Evolutionary conservation across 2,888 invertebrate genomes (phyloP), one percentile per base, ranked within the genome.

Genomic region (Xestobium rufovillosum): DNA sequence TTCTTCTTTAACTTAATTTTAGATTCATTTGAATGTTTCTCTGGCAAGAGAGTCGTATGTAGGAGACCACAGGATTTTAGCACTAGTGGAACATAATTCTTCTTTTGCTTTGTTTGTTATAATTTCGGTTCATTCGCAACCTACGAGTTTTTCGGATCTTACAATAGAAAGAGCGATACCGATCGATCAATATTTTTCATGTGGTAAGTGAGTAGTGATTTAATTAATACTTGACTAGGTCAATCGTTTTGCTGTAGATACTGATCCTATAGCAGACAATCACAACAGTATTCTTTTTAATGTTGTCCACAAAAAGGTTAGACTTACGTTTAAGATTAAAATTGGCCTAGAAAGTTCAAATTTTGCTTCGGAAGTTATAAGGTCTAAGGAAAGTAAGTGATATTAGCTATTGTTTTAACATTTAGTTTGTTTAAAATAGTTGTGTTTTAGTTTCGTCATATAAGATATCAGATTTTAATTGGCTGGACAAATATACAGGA

Each of bases 81-180:
- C 75, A 37, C 62, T 79, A 49, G 72, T 77, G 32, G 73, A 75
- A 50, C 70, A 72, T 52, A 70, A 70, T 43, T 59, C 63, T 13
- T 70, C 73, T 9, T 68, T 68, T 57, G 77, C 72, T 35, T 60
- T 77, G 42, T 72, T 76, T 53, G 65, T 76, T 42, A 67, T 75
- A 44, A 65, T 72, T 31, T 69, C 71, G 4, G 68, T 79, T 38
- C 73, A 74, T 53, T 71, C 69, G 52, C 80, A 81, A 49, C 81
- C 85, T 12, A 76, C 74, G 58, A 76, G 78, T 37, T 78, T 80
- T 56, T 80, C 79, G 34, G 88, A 89, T 66, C 70, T 90, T 49
- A 78, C 80, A 9, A 76, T 89, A 53, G 87, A 88, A 66, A 78
- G 79, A 62, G 80, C 84, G 34, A 73, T 89, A 53, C 84, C 89